Conservation (phyloP, 1,140 invertebrate genomes). For the Eciton burchellii region DNA sequence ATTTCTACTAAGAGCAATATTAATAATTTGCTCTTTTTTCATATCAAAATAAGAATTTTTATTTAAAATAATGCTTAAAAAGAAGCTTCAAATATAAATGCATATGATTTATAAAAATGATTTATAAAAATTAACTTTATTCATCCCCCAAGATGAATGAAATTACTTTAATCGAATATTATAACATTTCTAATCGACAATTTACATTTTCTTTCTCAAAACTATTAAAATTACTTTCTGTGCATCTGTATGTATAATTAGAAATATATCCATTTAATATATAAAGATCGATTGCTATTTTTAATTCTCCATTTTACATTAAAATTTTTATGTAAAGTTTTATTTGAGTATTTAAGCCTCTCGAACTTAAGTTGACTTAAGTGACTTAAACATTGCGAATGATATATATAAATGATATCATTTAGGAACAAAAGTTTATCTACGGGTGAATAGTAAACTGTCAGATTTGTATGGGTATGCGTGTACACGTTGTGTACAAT, state of each 20-base stretch:
- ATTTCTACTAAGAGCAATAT: not conserved
- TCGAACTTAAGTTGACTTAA: not conserved
- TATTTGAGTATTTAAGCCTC: not conserved
- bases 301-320: not conserved
- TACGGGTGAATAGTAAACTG: not conserved
- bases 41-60: not conserved
- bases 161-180: too few species aligned
- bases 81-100: not conserved
- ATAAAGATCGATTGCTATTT: not conserved
- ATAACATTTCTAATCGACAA: not conserved
- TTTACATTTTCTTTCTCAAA: not conserved
- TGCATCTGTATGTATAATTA: slow-evolving; percentile 2
- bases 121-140: too few species aligned
- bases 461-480: not conserved
- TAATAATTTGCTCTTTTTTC: not conserved
- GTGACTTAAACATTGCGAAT: too few species aligned
- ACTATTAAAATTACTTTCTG: not conserved
- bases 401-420: not conserved
- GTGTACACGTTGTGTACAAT: too few species aligned
- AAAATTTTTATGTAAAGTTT: not conserved
- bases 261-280: not conserved
- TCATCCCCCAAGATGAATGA: too few species aligned
- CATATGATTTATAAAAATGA: too few species aligned
- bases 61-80: not conserved
- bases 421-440: slow-evolving; percentile 7